Evolutionary conservation across 2,797 vertebrate species (phyloP).

Genomic region (Chromis chromis): DNA sequence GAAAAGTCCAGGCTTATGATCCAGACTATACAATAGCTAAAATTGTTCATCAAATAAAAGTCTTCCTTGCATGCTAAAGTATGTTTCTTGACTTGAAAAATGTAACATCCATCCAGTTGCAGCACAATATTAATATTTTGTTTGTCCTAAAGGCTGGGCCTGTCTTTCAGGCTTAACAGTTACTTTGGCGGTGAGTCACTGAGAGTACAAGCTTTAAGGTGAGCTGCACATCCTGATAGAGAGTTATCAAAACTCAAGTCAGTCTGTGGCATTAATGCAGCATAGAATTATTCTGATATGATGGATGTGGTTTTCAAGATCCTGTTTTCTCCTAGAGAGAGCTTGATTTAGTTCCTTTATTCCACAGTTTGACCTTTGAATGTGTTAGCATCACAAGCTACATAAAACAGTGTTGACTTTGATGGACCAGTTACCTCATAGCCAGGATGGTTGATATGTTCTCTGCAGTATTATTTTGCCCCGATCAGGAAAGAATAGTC

Average conservation of each 20-base stretch:
- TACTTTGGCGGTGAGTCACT: constrained; percentile 31
- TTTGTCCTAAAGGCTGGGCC: constrained; percentile 42
- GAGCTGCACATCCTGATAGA: not conserved
- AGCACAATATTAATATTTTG: not conserved
- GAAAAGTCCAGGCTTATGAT: not conserved
- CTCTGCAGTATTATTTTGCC: too few species aligned
- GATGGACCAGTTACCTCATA: too few species aligned
- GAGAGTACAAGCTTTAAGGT: constrained; percentile 23
- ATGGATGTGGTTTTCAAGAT: not conserved
- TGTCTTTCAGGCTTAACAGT: constrained; percentile 17
- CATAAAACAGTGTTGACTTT: not conserved
- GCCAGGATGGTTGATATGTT: too few species aligned
- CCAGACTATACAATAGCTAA: not conserved
- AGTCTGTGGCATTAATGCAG: not conserved
- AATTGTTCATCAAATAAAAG: not conserved
- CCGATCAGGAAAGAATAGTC: too few species aligned
- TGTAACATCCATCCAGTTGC: not conserved
- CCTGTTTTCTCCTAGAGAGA: too few species aligned
- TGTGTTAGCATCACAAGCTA: not conserved
- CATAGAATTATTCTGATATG: not conserved
- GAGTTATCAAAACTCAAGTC: constrained; percentile 20
- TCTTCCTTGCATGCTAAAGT: not conserved
- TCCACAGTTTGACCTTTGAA: not conserved
- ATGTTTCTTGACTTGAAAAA: not conserved
- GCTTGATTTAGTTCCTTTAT: too few species aligned